phyloP scores from a whole-genome alignment of 2,113 vertebrate species.

The Anguilla japonica region DNA sequence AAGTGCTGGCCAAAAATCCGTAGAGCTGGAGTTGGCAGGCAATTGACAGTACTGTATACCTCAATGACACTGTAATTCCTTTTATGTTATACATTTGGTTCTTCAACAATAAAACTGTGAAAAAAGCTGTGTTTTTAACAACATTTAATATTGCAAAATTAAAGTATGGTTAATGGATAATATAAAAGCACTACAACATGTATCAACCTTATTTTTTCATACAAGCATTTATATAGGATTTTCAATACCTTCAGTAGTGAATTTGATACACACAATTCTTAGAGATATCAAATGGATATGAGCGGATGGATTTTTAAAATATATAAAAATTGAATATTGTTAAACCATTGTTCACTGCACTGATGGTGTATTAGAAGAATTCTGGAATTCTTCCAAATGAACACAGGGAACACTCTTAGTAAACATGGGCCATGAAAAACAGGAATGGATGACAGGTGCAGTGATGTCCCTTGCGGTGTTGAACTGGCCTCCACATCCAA shows the following conservation, averaged over 20 bases:
- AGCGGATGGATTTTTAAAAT: background rate
- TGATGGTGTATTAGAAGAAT: background rate
- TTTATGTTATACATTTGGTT: background rate
- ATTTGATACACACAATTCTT: too few relatives aligned
- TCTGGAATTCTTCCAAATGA: background rate
- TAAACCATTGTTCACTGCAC: background rate
- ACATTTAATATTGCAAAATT: conserved; percentile 11
- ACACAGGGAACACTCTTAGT: background rate
- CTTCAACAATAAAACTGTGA: background rate
- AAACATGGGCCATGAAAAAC: background rate
- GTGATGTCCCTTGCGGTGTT: background rate
- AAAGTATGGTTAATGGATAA: background rate
- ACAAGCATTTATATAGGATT: too few relatives aligned
- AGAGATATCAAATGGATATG: too few relatives aligned
- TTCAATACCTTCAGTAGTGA: too few relatives aligned
- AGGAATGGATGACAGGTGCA: background rate
- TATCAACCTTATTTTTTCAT: too few relatives aligned
- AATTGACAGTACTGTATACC: background rate
- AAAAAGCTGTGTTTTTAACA: background rate
- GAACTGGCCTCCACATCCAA: background rate
- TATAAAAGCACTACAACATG: too few relatives aligned
- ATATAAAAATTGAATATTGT: background rate
- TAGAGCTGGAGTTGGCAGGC: conserved; percentile 8
- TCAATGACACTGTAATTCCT: conserved; percentile 8
- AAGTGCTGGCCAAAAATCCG: conserved; percentile 10